Base-by-base conservation (phyloP, 2,888 invertebrate species). In the Phyto melanocephala region DNA sequence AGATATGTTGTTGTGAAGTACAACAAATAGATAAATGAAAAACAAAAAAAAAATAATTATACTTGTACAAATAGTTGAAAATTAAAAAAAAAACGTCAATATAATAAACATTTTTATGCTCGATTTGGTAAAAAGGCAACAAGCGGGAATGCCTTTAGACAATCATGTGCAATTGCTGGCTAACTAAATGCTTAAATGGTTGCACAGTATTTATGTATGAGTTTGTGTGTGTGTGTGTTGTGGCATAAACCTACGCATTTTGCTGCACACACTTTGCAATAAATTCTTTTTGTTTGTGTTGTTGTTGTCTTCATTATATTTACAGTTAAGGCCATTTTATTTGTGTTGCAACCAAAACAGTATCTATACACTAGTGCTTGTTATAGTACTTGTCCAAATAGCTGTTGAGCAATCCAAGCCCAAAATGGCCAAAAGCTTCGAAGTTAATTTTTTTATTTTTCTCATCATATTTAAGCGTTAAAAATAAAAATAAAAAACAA, bases 61-160 rank as follows among this genome's bases (percentile, higher is more conserved):
- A 17, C 2, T 50, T 17, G 37, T 62, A 52, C n/a, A n/a, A n/a
- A 52, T 42, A 5, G 28, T 28, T 28, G 3, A 28, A 6, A 5
- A 28, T 28, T 28, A 28, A 50, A n/a, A 58, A 24, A 50, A 71
- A 37, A 50, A 74, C 20, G 24, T 45, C 42, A 62, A 63, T 42
- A 77, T 42, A 80, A 72, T 70, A 67, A 77, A 68, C 20, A 75
- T 70, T 78, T 82, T 65, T 75, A 74, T 82, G 78, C 81, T 82
- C 65, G 81, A 82, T 82, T 82, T 82, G 78, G 78, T 65, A 72
- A 60, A 70, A 37, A 67, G 71, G 37, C 60, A 67, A 20, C 28
- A 22, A 50, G 58, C 42, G 10, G 54, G 45, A 40, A 42, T 78
- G 65, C 65, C 60, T 50, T 52, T 54, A 33, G 15, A 45, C 10